These are phyloP conservation scores for Pecten maximus DNA, from an alignment of 2,888 invertebrate genomes.

Conservation along the genomic window DNA sequence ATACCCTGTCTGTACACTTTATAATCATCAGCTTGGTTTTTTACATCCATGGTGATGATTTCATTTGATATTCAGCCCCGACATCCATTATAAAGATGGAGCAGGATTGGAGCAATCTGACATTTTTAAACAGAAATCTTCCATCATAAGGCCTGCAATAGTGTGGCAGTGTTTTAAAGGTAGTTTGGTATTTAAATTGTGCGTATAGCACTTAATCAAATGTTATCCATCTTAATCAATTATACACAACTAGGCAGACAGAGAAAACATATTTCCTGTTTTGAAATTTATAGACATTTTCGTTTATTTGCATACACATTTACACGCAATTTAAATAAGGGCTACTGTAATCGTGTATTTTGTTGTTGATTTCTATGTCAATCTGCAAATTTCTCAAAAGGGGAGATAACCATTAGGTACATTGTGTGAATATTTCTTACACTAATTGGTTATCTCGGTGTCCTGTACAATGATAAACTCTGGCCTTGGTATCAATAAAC, in stretches of 20 bases:
- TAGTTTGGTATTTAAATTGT: slow-evolving; percentile 4
- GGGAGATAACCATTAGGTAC: background rate
- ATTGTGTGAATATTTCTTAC: background rate
- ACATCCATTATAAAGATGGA: slow-evolving; percentile 33
- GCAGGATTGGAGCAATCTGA: background rate
- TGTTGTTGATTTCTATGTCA: background rate
- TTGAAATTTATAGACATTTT: background rate
- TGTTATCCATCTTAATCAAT: slow-evolving; percentile 27
- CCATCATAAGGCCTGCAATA: background rate
- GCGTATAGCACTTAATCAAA: background rate
- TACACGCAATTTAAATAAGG: no score
- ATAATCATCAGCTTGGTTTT: background rate
- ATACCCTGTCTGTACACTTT: background rate
- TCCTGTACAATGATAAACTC: background rate
- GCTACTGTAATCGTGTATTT: no score
- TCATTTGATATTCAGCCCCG: slow-evolving; percentile 10
- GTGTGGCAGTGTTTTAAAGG: background rate
- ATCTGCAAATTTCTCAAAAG: background rate
- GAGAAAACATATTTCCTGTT: background rate
- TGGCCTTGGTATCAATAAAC: background rate
- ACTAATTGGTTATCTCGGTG: background rate
- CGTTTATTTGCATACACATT: background rate
- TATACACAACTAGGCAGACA: background rate
- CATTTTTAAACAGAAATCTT: background rate
- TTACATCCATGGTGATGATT: slow-evolving; percentile 14